These are phyloP conservation scores for Channa striata DNA, from an alignment of 2,797 vertebrate species.

Conservation along the genomic window DNA sequence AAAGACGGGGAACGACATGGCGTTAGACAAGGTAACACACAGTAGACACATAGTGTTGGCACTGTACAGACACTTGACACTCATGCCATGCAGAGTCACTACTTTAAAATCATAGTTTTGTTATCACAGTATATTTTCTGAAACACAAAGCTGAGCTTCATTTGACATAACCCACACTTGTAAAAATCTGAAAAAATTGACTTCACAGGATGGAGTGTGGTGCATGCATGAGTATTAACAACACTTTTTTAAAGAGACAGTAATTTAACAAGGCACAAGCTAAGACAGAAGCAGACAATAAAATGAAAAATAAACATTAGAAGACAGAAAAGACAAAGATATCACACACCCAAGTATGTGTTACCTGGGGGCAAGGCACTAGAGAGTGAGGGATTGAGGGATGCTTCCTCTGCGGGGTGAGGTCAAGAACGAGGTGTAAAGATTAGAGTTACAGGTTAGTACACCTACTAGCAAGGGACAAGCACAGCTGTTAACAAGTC, in stretches of 20 bases:
- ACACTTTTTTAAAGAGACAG: too few relatives aligned
- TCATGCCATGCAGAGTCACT: background rate
- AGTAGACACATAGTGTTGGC: too few relatives aligned
- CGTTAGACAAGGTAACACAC: background rate
- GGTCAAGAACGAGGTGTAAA: slow-evolving; percentile 80
- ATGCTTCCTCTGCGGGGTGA: slow-evolving; percentile 88
- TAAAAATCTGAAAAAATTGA: background rate
- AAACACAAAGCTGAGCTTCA: too few relatives aligned
- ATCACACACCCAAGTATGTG: slow-evolving; percentile 39
- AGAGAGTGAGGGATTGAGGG: slow-evolving; percentile 89
- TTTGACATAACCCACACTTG: too few relatives aligned
- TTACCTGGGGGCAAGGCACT: slow-evolving; percentile 87
- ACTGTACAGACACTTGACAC: too few relatives aligned
- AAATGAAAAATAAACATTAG: background rate
- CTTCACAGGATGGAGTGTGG: background rate
- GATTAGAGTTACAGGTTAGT: slow-evolving; percentile 89
- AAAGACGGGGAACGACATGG: slow-evolving; percentile 18
- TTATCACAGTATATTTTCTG: too few relatives aligned
- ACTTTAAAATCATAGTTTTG: too few relatives aligned
- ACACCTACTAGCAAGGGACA: slow-evolving; percentile 39
- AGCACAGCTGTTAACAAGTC: slow-evolving; percentile 41
- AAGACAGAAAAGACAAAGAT: slow-evolving; percentile 27
- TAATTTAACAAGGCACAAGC: slow-evolving; percentile 10
- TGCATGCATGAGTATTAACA: slow-evolving; percentile 22
- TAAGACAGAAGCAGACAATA: slow-evolving; percentile 1